Base-by-base conservation (phyloP, 2,113 vertebrate species). In the Aspidoscelis tigris region DNA sequence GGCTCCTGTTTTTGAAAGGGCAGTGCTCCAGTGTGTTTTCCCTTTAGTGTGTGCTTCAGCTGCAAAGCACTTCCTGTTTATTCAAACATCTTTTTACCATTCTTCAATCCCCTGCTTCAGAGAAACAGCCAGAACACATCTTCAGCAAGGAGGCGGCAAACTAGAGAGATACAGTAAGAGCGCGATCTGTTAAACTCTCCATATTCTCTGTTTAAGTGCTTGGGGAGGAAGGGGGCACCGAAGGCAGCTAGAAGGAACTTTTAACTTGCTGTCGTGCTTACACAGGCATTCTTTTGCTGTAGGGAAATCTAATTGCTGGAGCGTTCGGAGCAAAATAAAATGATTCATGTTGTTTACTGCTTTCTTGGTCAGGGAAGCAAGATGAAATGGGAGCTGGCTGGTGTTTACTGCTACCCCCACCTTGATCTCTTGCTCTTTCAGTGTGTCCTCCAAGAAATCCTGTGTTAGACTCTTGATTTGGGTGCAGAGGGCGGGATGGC, bases 51-150 rank as follows among this genome's bases (percentile, higher is more conserved):
- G 93, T 93, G 94, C 96, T 96, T 97, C 93, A 95, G 97, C 96
- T 96, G 95, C 95, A 94, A 95, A 91, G 97, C 96, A 97, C 97
- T 98, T 98, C 97, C 98, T 98, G 98, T 99, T 99, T 98, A 98
- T 98, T 98, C 97, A 97, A 97, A 97, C 96, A 95, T 97, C 96
- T 96, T 97, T 96, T 96, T 96, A 96, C 96, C 96, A 96, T 95
- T 96, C 96, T 94, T 95, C 95, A 93, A 94, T 95, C 96, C 95
- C 96, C 95, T 85, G 93, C 96, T 95, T 96, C 95, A 91, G 97
- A 97, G 96, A 96, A 96, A 93, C 97, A 97, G 95, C 96, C 96
- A 95, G 95, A 95, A 92, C 93, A 88, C 95, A 95, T 95, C 95
- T 93, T 90, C 94, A 90, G 93, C 92, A 88, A 80, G 94, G 93